Evolutionary conservation across 2,113 vertebrate species (phyloP), one percentile per base, ranked within the genome.

Genomic region (Barbus barbus): DNA sequence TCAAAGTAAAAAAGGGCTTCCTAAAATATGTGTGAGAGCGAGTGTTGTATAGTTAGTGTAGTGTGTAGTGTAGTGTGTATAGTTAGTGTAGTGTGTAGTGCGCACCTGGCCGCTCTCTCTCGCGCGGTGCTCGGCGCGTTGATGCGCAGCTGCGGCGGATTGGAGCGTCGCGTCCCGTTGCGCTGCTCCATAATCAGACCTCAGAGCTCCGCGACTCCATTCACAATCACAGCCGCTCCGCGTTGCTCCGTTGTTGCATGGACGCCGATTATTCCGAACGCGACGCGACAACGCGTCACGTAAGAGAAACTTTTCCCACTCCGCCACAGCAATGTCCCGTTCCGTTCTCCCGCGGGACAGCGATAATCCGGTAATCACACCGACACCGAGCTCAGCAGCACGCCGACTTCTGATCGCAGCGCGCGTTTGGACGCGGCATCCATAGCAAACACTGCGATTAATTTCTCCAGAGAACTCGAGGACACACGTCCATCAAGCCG

Each of bases 401-500:
- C 3, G 3, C 4, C 3, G 4, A 48, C 46, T 48, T 48, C 12
- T n/a, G n/a, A n/a, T n/a, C n/a, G n/a, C n/a, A 20, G 4, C 20
- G 20, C 48, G 72, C 24, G 44, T 31, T 4, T 48, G n/a, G 5
- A 9, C 44, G 31, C 31, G 13, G 63, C 77, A 44, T 16, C 26
- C 26, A 33, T 63, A 7, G 18, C 75, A 26, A 38, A 38, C 48
- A 44, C 12, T 9, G 38, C 38, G 33, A 60, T 60, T 74, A 28
- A 36, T 46, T 61, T 28, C 60, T 61, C 72, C 46, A 8, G 24
- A 2, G 58, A 48, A 82, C 84, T 81, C 72, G 82, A 78, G 90
- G 89, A 87, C 90, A 14, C 81, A 87, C 90, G 89, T 89, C 87
- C 86, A 87, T 89, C 86, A 89, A 83, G 77, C 7, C 3, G 65